Base-by-base conservation (phyloP, 2,888 invertebrate species). In the Celastrina argiolus region DNA sequence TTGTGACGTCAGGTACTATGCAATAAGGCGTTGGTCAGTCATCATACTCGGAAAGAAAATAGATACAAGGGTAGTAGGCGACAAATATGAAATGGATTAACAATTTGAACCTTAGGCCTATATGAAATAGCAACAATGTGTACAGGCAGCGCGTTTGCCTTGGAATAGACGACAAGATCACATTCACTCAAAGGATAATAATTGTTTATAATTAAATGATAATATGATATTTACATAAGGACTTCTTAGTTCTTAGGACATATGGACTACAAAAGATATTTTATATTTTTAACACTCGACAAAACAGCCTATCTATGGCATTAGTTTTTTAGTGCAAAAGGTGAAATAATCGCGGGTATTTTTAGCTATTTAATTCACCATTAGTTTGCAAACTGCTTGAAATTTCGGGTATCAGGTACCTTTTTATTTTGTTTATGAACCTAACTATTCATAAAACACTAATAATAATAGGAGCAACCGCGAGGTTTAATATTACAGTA, bases 141-240 rank as follows among this genome's bases (percentile, higher is more conserved):
- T 18, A 78, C 76, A 36, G 74, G 74, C 34, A 67, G 51, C 66
- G 67, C 28, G 69, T 79, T 88, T 79, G 76, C 88, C 89, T 89
- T 89, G 89, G 81, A 81, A 75, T 76, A 72, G 71, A 76, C 80
- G 83, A 86, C 87, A 87, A 86, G 85, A 86, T 85, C 71, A 74
- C 79, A 69, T 79, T 80, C 79, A 76, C 79, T 80, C 81, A 68
- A 72, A 61, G 68, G 69, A 72, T 70, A 69, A 70, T 65, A 58
- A 56, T 56, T 45, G 28, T 51, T 51, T 64, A 36, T 56, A 22
- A 36, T 56, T 14, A 36, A 22, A n/a, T 51, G n/a, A 56, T 51
- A 14, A 36, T 22, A 64, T 14, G 36, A 14, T 34, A n/a, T 58
- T 31, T 28, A n/a, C n/a, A 31, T 58, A 16, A 7, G 31, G 56